Conservation (phyloP, 64 coral and sea anemone genomes). For the Anthopleura sola region DNA sequence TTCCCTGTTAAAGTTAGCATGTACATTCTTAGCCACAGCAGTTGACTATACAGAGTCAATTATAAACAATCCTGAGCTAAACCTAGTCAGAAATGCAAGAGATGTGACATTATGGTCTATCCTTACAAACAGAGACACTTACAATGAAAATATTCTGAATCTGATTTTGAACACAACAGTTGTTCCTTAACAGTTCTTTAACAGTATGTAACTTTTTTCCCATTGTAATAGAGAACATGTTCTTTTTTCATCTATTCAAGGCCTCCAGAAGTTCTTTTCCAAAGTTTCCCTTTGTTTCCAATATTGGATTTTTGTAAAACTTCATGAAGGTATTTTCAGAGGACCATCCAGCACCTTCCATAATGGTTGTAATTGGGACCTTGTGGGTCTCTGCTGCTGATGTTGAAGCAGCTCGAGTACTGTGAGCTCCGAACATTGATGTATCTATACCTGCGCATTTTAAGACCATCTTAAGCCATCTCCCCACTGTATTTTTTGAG, state of each 20-base stretch:
- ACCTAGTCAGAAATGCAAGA: too few species aligned
- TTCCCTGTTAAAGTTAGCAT: too few species aligned
- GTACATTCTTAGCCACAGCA: too few species aligned
- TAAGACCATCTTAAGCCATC: conserved; percentile 42
- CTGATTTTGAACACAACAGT: too few species aligned
- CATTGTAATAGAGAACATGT: too few species aligned
- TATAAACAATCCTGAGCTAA: too few species aligned
- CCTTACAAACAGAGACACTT: too few species aligned
- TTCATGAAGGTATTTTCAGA: conserved; percentile 33
- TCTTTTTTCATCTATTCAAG: conserved; percentile 18
- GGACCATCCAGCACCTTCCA: conserved; percentile 41
- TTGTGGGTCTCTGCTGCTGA: conserved; percentile 13
- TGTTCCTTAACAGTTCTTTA: too few species aligned
- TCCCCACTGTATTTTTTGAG: conserved; percentile 41
- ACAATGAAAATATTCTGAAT: too few species aligned
- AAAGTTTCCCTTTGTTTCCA: conserved; percentile 38
- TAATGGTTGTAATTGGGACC: conserved; percentile 36
- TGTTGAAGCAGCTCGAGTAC: conserved; percentile 48
- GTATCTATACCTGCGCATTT: conserved; percentile 50
- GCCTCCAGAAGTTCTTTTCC: conserved; percentile 27
- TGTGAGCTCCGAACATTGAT: conserved; percentile 48
- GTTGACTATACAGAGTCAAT: too few species aligned
- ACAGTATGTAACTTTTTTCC: too few species aligned
- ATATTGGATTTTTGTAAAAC: conserved; percentile 50
- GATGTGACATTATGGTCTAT: too few species aligned